Conservation (phyloP, 2,797 vertebrate genomes). For the Cossypha caffra region DNA sequence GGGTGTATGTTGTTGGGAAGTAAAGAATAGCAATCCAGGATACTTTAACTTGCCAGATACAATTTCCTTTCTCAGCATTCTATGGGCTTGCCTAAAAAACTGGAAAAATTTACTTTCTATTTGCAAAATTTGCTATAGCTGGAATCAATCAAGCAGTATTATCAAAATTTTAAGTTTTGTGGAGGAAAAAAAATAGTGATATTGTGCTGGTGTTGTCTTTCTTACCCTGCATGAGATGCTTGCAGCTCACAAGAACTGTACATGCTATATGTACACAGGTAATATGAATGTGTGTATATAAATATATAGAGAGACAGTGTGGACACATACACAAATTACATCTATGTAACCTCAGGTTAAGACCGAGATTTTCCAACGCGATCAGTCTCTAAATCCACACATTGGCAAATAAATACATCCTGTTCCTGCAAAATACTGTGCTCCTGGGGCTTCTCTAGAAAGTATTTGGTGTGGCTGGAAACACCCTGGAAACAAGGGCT, state of each 20-base stretch:
- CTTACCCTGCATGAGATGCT: not conserved
- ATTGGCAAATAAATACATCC: constrained; percentile 45
- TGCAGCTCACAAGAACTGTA: not conserved
- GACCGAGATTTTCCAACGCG: not conserved
- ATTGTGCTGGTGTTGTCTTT: not conserved
- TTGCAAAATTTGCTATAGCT: constrained; percentile 8
- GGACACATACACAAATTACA: not conserved
- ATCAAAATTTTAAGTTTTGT: not conserved
- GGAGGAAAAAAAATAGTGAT: not conserved
- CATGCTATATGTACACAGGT: not conserved
- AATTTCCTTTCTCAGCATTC: constrained; percentile 53
- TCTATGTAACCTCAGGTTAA: not conserved
- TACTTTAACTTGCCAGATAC: constrained; percentile 50
- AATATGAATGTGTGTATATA: not conserved
- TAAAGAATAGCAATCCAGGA: constrained; percentile 21
- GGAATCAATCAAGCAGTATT: not conserved
- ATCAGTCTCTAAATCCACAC: constrained; percentile 1
- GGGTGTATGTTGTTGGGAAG: constrained; percentile 36
- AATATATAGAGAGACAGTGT: not conserved
- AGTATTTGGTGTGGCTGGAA: constrained; percentile 40
- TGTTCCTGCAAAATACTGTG: constrained; percentile 10
- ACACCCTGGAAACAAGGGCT: constrained; percentile 56
- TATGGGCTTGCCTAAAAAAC: constrained; percentile 3
- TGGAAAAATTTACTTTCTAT: constrained; percentile 12
- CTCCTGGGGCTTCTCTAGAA: constrained; percentile 33